Conservation (phyloP, 2,797 vertebrate species). For the Coluber constrictor region DNA sequence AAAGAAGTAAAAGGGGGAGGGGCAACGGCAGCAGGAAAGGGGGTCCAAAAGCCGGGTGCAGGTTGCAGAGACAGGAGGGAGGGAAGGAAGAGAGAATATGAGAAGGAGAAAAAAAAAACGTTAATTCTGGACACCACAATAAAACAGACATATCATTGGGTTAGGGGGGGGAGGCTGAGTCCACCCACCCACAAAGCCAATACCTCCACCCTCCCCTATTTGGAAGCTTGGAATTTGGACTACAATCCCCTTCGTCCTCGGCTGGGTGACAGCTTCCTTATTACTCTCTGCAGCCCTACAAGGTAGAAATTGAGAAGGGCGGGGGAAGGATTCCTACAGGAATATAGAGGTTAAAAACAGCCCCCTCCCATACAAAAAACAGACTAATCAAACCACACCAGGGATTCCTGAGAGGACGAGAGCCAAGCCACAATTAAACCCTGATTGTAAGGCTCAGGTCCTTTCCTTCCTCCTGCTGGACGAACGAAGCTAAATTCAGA, state of each 20-base stretch:
- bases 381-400: neutral
- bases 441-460: neutral
- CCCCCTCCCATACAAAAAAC: neutral
- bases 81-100: neutral
- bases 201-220: neutral
- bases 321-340: neutral
- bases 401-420: neutral
- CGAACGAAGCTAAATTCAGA: neutral
- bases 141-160: neutral
- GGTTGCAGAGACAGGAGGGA: conserved; percentile 15
- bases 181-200: neutral
- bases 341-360: neutral
- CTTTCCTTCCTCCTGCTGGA: neutral
- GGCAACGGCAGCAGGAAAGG: neutral
- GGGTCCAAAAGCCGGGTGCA: neutral
- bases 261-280: neutral
- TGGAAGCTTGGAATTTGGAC: neutral
- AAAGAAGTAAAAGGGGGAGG: neutral
- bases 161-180: neutral
- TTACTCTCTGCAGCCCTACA: neutral
- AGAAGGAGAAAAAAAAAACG: conserved; percentile 8
- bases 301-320: neutral
- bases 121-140: conserved; percentile 17
- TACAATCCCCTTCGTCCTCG: neutral
- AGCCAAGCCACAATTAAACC: neutral